A percentile compares a stretch with the other conserved stretches of the same genome.
Evolutionary conservation across 2,797 vertebrate species (phyloP).

Genomic region (Neosalanx taihuensis): DNA sequence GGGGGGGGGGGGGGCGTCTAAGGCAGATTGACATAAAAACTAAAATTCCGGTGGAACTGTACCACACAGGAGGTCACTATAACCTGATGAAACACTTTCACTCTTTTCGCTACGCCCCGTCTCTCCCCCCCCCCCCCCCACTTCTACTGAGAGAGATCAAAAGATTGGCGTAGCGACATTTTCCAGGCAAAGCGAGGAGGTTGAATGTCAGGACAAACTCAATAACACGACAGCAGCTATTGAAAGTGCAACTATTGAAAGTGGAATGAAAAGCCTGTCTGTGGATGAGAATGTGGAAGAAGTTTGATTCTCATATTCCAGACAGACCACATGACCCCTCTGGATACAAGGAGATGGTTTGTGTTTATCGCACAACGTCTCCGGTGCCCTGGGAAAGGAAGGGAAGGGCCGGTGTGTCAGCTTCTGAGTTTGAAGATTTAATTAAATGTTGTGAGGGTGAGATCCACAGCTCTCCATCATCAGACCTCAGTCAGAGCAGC

Average conservation of each 20-base stretch:
- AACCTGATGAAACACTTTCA: too few species aligned
- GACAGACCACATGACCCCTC: background rate
- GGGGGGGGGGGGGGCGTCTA: too few species aligned
- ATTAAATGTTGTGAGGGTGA: slow-evolving; percentile 19
- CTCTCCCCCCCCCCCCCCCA: too few species aligned
- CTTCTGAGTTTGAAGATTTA: slow-evolving; percentile 19
- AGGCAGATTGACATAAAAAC: too few species aligned
- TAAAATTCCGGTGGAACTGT: too few species aligned
- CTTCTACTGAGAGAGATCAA: too few species aligned
- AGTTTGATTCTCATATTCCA: background rate
- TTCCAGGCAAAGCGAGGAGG: too few species aligned
- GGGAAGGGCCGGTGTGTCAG: slow-evolving; percentile 8
- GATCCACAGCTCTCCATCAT: slow-evolving; percentile 19
- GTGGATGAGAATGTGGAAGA: background rate
- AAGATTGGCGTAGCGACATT: too few species aligned
- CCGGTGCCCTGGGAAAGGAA: background rate
- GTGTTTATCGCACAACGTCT: slow-evolving; percentile 1
- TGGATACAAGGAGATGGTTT: background rate
- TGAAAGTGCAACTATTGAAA: background rate
- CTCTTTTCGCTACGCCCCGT: too few species aligned
- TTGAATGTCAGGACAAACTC: background rate
- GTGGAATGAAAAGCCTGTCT: background rate
- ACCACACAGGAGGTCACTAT: too few species aligned
- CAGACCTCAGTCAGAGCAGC: slow-evolving; percentile 6
- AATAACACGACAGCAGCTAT: background rate